Evolutionary conservation across 1,140 invertebrate genomes (phyloP).

Genomic region (Listronotus bonariensis): DNA sequence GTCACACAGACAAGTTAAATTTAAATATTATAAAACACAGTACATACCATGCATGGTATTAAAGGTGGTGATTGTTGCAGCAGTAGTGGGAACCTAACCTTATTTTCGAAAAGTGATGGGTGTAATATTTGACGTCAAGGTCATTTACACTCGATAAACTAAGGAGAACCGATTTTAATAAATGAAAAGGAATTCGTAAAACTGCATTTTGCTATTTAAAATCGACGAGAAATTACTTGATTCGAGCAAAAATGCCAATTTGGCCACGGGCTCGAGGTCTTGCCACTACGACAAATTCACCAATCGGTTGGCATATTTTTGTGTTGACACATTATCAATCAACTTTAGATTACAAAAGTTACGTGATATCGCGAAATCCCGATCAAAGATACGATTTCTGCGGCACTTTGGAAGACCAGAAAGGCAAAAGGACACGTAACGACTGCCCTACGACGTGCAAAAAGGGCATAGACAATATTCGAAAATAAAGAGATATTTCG

Average conservation of each 20-base stretch:
- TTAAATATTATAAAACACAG: conserved; percentile 39
- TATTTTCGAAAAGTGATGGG: conserved; percentile 53
- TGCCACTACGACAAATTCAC: conserved; percentile 11
- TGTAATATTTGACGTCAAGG: conserved; percentile 53
- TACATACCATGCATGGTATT: conserved; percentile 52
- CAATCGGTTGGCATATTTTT: conserved; percentile 30
- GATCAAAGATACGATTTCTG: too few species aligned
- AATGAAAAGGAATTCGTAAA: conserved; percentile 12
- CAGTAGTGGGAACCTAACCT: conserved; percentile 51
- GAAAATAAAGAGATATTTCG: conserved; percentile 17
- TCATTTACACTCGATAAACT: conserved; percentile 46
- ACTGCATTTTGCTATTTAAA: conserved; percentile 13
- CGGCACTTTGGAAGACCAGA: neutral
- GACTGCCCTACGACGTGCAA: conserved; percentile 5
- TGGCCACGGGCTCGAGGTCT: neutral
- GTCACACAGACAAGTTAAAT: conserved; percentile 32
- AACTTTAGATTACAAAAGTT: conserved; percentile 11
- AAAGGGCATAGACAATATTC: conserved; percentile 13
- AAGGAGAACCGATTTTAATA: conserved; percentile 22
- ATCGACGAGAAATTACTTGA: conserved; percentile 1
- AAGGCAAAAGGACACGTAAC: conserved; percentile 2
- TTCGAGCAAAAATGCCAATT: conserved; percentile 8
- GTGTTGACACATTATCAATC: conserved; percentile 23
- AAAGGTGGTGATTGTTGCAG: conserved; percentile 51
- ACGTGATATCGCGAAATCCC: conserved; percentile 16